Percentiles rank a stretch among this genome's conserved stretches.
These are phyloP conservation scores for Motacilla alba DNA, from an alignment of 2,113 vertebrate species.

Conservation along the genomic window DNA sequence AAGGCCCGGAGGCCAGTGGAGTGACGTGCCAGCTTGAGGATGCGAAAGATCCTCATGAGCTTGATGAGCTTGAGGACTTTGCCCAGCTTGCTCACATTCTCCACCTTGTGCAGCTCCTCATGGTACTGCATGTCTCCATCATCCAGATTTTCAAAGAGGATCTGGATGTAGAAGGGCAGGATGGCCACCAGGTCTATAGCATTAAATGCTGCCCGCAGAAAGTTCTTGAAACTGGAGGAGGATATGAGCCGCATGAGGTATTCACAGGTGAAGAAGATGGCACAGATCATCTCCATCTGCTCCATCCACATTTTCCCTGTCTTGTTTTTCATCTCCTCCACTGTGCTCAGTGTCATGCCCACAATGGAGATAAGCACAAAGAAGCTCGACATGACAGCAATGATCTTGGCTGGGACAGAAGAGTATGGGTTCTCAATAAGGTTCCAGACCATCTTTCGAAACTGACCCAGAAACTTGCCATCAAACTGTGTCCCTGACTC, in stretches of 20 bases:
- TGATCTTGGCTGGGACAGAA: constrained; percentile 75
- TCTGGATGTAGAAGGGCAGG: constrained; percentile 88
- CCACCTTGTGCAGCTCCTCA: constrained; percentile 84
- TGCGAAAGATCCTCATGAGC: constrained; percentile 90
- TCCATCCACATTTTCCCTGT: constrained; percentile 74
- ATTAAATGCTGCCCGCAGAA: constrained; percentile 76
- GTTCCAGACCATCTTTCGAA: constrained; percentile 76
- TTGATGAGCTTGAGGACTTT: constrained; percentile 90
- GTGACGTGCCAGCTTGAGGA: constrained; percentile 88
- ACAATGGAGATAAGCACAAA: constrained; percentile 82
- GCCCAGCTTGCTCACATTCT: constrained; percentile 86
- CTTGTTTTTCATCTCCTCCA: constrained; percentile 79
- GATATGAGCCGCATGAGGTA: constrained; percentile 77
- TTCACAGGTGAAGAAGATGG: constrained; percentile 81
- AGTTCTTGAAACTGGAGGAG: constrained; percentile 69
- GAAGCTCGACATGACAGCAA: constrained; percentile 79
- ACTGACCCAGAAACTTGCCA: constrained; percentile 70
- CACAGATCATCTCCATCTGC: constrained; percentile 77
- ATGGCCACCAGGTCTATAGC: constrained; percentile 83
- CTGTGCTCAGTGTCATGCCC: constrained; percentile 82
- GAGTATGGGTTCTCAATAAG: constrained; percentile 82
- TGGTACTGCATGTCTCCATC: constrained; percentile 73
- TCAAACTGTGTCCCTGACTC: constrained; percentile 66
- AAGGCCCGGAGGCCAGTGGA: constrained; percentile 90
- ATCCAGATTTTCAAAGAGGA: constrained; percentile 80